These are phyloP conservation scores for Heteractis magnifica DNA, from an alignment of 92 coral and sea anemone species.

Conservation along the genomic window DNA sequence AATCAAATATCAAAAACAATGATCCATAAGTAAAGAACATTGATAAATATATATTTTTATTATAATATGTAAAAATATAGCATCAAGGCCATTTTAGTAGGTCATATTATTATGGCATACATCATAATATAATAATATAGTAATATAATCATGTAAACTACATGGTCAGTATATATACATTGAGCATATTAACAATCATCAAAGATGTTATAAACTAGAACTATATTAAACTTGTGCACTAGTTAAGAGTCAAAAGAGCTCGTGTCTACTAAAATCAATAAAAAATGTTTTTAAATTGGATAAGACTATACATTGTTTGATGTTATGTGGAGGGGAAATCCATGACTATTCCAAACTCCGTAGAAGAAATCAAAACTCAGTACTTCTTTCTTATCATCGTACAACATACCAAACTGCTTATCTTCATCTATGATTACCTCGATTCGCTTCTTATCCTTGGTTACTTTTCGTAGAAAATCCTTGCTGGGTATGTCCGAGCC, in stretches of 20 bases:
- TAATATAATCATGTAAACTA: background rate
- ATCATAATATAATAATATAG: too few species aligned
- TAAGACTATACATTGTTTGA: background rate
- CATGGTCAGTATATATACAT: background rate
- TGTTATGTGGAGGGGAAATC: slow-evolving; percentile 33
- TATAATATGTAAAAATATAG: background rate
- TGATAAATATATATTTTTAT: background rate
- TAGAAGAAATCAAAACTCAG: slow-evolving; percentile 28
- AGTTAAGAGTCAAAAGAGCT: background rate
- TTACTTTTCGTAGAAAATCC: slow-evolving; percentile 32
- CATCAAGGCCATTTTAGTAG: background rate
- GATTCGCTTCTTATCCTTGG: slow-evolving; percentile 28
- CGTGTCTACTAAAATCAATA: background rate
- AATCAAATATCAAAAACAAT: background rate
- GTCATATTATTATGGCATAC: too few species aligned
- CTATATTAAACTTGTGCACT: background rate
- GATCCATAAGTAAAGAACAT: background rate
- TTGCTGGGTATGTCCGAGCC: slow-evolving; percentile 20
- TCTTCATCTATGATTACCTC: slow-evolving; percentile 34
- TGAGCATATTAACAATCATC: background rate
- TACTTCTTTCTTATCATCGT: slow-evolving; percentile 27
- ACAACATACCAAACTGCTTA: slow-evolving; percentile 34
- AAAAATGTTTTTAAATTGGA: background rate
- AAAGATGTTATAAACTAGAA: background rate
- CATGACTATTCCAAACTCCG: slow-evolving; percentile 45